These are phyloP conservation scores for Chironomus tentans DNA, from an alignment of 2,888 invertebrate genomes.

Conservation along the genomic window DNA sequence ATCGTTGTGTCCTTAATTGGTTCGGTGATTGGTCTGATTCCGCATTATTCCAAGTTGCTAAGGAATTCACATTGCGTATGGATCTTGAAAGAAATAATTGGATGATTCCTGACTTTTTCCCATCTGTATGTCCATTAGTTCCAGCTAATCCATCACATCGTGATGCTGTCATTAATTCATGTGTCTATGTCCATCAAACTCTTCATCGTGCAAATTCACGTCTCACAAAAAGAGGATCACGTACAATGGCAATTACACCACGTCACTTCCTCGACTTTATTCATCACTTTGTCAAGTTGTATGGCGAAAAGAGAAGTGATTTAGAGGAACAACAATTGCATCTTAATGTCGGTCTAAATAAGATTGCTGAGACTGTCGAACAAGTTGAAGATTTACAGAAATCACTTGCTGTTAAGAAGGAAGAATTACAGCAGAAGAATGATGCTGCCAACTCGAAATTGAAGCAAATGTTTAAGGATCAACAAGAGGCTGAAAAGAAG, in stretches of 20 bases:
- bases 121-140: conserved; percentile 71
- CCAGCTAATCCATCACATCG: conserved; percentile 72
- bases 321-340: conserved; percentile 98
- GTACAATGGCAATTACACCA: conserved; percentile 97
- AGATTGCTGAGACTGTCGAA: conserved; percentile 98
- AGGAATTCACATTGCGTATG: conserved; percentile 91
- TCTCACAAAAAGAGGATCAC: conserved; percentile 81
- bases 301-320: conserved; percentile 95
- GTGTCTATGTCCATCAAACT: conserved; percentile 96
- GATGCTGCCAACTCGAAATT: conserved; percentile 98
- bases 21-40: conserved; percentile 99
- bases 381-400: conserved; percentile 99
- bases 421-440: conserved; percentile 92
- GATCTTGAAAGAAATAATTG: conserved; percentile 86
- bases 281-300: conserved; percentile 95
- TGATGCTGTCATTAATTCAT: conserved; percentile 97
- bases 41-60: conserved; percentile 88
- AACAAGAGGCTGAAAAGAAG: conserved; percentile 98
- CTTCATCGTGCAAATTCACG: conserved; percentile 89
- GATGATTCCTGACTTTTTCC: conserved; percentile 83
- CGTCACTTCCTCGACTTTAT: conserved; percentile 98
- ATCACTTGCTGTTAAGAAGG: conserved; percentile 92
- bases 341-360: conserved; percentile 94
- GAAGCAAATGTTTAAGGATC: conserved; percentile 98
- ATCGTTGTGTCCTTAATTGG: conserved; percentile 98